Evolutionary conservation across 2,113 vertebrate genomes (phyloP).

Genomic region (Hucho hucho): DNA sequence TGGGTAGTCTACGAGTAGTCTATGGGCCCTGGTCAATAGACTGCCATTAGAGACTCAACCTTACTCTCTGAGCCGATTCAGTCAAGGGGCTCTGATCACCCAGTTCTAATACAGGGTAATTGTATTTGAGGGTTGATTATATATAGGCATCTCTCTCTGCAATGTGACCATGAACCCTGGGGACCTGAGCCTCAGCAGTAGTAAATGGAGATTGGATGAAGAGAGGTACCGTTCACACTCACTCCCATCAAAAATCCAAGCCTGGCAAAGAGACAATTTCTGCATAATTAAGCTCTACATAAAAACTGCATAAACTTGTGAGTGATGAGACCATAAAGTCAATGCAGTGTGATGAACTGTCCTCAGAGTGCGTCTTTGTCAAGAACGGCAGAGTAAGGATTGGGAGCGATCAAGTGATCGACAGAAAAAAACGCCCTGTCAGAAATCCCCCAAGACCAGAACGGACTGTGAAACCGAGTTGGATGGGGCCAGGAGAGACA

Average conservation of each 20-base stretch:
- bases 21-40: too few species aligned
- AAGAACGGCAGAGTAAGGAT: background rate
- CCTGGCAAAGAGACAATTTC: conserved; percentile 40
- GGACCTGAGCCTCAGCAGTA: background rate
- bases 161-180: background rate
- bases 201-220: background rate
- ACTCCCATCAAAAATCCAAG: conserved; percentile 15
- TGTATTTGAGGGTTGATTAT: conserved; percentile 32
- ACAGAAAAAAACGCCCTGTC: too few species aligned
- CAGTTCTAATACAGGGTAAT: conserved; percentile 23
- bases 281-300: conserved; percentile 61
- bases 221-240: background rate
- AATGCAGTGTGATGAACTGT: background rate
- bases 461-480: too few species aligned
- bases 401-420: too few species aligned
- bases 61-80: conserved; percentile 18
- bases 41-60: background rate
- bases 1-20: too few species aligned
- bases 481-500: background rate
- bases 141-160: conserved; percentile 7
- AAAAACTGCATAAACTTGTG: conserved; percentile 50
- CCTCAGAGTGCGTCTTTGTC: background rate
- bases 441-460: too few species aligned
- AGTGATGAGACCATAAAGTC: conserved; percentile 33
- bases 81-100: conserved; percentile 16